These are phyloP conservation scores for Lycorma delicatula DNA, from an alignment of 1,140 invertebrate species.

Conservation along the genomic window DNA sequence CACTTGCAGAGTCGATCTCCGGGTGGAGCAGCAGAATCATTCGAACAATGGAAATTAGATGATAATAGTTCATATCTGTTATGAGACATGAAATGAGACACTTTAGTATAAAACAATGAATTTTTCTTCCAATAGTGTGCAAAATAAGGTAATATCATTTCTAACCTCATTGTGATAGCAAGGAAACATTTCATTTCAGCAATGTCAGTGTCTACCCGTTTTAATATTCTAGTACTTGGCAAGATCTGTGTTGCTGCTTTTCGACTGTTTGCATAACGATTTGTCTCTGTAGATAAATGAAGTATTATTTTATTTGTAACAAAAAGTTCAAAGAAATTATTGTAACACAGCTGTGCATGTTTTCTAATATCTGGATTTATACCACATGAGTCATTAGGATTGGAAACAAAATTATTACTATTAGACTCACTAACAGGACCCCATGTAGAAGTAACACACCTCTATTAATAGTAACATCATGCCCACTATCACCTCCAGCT, in stretches of 20 bases:
- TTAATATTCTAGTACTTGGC: neutral
- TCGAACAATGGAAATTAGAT: constrained; percentile 1
- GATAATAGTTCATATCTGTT: neutral
- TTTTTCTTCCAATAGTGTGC: neutral
- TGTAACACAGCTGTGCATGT: no score
- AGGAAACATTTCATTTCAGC: neutral
- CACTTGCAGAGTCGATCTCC: neutral
- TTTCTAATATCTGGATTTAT: neutral
- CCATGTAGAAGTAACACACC: neutral
- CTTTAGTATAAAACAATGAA: neutral
- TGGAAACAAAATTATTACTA: neutral
- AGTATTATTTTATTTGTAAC: neutral
- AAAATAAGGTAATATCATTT: neutral
- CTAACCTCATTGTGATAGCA: neutral
- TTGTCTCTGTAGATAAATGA: neutral
- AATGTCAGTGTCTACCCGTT: neutral
- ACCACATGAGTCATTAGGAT: neutral
- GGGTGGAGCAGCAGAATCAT: neutral
- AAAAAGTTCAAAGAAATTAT: no score
- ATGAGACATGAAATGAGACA: neutral
- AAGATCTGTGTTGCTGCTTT: neutral
- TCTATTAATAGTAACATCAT: no score
- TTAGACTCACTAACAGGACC: neutral
- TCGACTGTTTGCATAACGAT: neutral
- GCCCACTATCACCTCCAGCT: neutral